These are phyloP conservation scores for Pammene aurita DNA, from an alignment of 2,888 invertebrate genomes.

Conservation along the genomic window DNA sequence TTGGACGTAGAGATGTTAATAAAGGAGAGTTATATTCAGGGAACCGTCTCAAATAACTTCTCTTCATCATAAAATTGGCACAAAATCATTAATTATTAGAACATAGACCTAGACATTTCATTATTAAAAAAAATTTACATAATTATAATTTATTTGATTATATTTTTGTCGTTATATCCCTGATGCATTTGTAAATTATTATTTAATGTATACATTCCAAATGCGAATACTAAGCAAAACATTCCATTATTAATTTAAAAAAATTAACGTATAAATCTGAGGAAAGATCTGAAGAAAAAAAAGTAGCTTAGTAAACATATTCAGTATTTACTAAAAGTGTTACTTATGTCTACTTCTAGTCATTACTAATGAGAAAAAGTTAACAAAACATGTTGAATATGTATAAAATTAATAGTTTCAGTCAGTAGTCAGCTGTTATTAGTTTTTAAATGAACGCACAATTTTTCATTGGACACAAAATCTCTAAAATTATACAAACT, in stretches of 20 bases:
- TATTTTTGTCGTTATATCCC: no score
- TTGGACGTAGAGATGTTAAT: no score
- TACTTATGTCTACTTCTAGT: constrained; percentile 33
- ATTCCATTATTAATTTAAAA: background rate
- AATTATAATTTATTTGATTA: no score
- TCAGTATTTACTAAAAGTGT: constrained; percentile 18
- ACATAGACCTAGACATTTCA: no score
- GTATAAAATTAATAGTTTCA: constrained; percentile 10
- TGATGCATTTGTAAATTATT: background rate
- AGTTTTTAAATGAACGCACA: constrained; percentile 10
- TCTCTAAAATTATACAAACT: background rate
- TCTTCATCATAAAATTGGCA: no score
- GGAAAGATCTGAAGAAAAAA: constrained; percentile 23
- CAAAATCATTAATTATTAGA: no score
- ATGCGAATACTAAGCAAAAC: background rate
- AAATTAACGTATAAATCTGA: background rate
- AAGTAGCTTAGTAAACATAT: constrained; percentile 7
- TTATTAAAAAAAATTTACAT: no score
- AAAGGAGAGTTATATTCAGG: no score
- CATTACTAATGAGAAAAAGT: constrained; percentile 29
- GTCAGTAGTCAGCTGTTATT: background rate
- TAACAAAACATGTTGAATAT: background rate
- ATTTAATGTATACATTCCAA: constrained; percentile 14
- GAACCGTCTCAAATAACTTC: no score
- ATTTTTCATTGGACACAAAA: background rate